phyloP scores from a whole-genome alignment of 2,888 invertebrate genomes.

The Thera britannica region DNA sequence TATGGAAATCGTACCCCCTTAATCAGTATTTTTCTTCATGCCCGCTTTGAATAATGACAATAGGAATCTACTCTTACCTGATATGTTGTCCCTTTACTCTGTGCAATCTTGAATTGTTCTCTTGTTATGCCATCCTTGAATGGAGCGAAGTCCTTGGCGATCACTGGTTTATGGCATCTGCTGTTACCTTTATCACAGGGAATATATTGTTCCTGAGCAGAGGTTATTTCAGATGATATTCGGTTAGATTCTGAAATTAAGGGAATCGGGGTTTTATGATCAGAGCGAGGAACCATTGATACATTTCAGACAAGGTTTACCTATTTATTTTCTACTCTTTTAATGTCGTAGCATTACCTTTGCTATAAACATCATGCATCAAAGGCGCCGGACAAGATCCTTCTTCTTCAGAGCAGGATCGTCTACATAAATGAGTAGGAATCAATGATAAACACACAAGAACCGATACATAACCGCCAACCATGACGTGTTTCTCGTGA shows the following conservation, averaged over 20 bases:
- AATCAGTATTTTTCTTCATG: too few relatives aligned
- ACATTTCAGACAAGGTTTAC: too few relatives aligned
- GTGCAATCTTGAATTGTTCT: constrained; percentile 86
- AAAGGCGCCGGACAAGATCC: background rate
- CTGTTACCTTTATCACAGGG: constrained; percentile 86
- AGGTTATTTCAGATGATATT: constrained; percentile 74
- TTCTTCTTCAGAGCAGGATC: background rate
- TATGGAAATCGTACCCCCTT: too few relatives aligned
- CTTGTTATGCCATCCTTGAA: constrained; percentile 90
- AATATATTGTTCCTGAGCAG: constrained; percentile 77
- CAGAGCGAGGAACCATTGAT: background rate
- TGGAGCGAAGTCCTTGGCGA: constrained; percentile 87
- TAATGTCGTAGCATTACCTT: background rate
- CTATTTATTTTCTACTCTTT: background rate
- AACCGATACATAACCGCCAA: background rate
- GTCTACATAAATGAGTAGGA: background rate
- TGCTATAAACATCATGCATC: background rate
- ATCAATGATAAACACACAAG: background rate
- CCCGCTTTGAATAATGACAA: background rate
- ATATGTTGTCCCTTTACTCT: constrained; percentile 72
- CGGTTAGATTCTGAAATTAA: constrained; percentile 72
- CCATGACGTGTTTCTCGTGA: background rate
- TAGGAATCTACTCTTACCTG: constrained; percentile 55
- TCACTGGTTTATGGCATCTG: constrained; percentile 86
- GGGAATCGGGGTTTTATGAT: background rate